Percentiles rank a stretch among this genome's conserved stretches.
Evolutionary conservation across 2,797 vertebrate species (phyloP).

Genomic region (Lophotriccus pileatus): DNA sequence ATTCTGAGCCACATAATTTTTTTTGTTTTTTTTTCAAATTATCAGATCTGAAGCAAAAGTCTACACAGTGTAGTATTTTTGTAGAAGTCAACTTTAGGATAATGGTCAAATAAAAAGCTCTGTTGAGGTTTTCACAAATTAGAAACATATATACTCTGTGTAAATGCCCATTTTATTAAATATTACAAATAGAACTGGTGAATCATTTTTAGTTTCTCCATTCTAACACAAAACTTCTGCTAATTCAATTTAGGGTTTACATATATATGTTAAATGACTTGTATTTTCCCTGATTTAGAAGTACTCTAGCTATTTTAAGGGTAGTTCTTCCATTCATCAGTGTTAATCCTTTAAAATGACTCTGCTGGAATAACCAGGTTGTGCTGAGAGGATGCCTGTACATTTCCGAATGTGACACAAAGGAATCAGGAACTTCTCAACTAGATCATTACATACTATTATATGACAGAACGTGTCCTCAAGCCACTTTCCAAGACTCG

Average conservation of each 20-base stretch:
- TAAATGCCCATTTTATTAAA: conserved; percentile 48
- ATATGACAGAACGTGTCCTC: not conserved
- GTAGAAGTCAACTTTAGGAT: not conserved
- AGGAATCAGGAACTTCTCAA: conserved; percentile 31
- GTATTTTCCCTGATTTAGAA: not conserved
- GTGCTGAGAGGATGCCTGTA: not conserved
- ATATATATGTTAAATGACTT: not conserved
- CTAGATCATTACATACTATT: conserved; percentile 29
- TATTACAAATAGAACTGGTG: conserved; percentile 33
- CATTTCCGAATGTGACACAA: not conserved
- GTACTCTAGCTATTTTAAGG: not conserved
- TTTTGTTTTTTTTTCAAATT: not conserved
- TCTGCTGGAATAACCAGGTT: not conserved
- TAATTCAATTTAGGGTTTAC: not conserved
- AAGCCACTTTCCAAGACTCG: conserved; percentile 24
- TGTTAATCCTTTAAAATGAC: not conserved
- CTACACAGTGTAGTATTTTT: not conserved
- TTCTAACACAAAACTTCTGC: not conserved
- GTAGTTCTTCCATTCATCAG: not conserved
- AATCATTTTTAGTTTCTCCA: conserved; percentile 21
- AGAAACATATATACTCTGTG: not conserved
- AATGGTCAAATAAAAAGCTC: conserved; percentile 14
- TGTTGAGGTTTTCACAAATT: conserved; percentile 27
- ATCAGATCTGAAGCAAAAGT: not conserved
- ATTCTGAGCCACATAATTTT: not conserved